Percentiles rank a stretch among this genome's conserved stretches.
Evolutionary conservation across 2,888 invertebrate species (phyloP).

Genomic region (Biston stratarius): DNA sequence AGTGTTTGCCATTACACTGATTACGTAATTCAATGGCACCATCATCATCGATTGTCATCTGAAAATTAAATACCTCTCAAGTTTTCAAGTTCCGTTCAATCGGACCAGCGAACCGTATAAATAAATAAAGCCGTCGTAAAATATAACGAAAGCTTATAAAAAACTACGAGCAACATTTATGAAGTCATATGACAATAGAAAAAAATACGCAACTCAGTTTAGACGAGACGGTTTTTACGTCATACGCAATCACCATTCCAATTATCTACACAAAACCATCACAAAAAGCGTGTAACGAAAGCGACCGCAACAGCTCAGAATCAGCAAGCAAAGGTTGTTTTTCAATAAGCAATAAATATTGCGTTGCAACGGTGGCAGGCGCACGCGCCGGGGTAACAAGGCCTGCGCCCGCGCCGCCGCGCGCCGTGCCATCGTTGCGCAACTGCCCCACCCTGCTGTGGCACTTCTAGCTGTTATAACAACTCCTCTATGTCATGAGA

Average conservation of each 20-base stretch:
- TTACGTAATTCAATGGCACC: no score
- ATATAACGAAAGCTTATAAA: neutral
- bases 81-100: no score
- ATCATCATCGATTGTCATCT: no score
- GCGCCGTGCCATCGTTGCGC: constrained; percentile 78
- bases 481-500: constrained; percentile 48
- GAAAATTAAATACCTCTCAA: no score
- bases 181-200: constrained; percentile 1
- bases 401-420: constrained; percentile 53
- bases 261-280: constrained; percentile 46
- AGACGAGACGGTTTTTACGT: constrained; percentile 20
- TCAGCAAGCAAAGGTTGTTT: constrained; percentile 70
- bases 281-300: constrained; percentile 55
- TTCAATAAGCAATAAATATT: constrained; percentile 86
- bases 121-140: neutral
- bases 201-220: constrained; percentile 3
- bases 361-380: constrained; percentile 79
- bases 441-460: constrained; percentile 81
- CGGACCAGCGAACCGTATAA: no score
- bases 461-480: constrained; percentile 58
- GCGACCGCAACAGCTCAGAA: constrained; percentile 66
- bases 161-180: neutral
- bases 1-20: no score
- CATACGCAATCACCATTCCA: constrained; percentile 32
- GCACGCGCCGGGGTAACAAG: constrained; percentile 81